Evolutionary conservation across 1,140 invertebrate genomes (phyloP).

Genomic region (Bombus superbus): DNA sequence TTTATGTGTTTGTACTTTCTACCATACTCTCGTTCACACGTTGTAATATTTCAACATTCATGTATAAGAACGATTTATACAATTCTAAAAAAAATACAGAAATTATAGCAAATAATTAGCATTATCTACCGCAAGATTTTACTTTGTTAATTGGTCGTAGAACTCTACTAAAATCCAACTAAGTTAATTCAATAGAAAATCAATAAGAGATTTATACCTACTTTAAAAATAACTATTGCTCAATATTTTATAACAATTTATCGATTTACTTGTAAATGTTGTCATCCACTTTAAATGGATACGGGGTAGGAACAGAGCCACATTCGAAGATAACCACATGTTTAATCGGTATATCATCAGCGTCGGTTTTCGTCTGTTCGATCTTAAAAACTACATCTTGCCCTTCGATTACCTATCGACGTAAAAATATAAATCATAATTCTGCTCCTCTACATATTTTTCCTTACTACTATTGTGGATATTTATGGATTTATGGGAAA

Average conservation of each 20-base stretch:
- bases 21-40: background rate
- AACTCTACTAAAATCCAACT: background rate
- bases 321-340: slow-evolving; percentile 87
- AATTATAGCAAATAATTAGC: background rate
- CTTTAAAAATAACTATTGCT: background rate
- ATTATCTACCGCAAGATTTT: background rate
- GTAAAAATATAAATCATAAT: slow-evolving; percentile 11
- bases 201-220: background rate
- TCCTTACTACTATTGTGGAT: background rate
- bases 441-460: background rate
- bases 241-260: background rate
- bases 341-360: slow-evolving; percentile 87
- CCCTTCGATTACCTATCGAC: slow-evolving; percentile 88
- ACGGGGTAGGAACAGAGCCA: slow-evolving; percentile 84
- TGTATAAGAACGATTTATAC: background rate
- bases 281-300: slow-evolving; percentile 87
- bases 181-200: background rate
- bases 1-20: background rate
- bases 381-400: slow-evolving; percentile 93
- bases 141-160: background rate
- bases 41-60: background rate
- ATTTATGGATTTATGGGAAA: background rate
- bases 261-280: slow-evolving; percentile 87
- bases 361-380: slow-evolving; percentile 91
- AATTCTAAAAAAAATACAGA: background rate